These are phyloP conservation scores for Dynastes tityus DNA, from an alignment of 2,888 invertebrate genomes.

Conservation along the genomic window DNA sequence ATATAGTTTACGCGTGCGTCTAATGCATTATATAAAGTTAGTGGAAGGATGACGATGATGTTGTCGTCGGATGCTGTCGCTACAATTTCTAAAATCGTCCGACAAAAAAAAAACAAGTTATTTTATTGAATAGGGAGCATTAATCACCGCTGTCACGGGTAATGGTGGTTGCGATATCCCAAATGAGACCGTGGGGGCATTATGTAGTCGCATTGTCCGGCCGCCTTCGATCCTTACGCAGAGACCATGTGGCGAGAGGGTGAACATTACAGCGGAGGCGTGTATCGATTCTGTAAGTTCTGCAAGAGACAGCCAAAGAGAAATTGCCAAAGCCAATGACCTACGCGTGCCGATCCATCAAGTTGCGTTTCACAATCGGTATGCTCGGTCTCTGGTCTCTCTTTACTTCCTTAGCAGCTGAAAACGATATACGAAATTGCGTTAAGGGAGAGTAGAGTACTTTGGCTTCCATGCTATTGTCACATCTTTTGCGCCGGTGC, in stretches of 20 bases:
- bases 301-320: conserved; percentile 76
- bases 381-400: conserved; percentile 51
- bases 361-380: conserved; percentile 58
- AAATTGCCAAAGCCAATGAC: conserved; percentile 77
- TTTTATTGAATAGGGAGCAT: conserved; percentile 63
- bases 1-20: conserved; percentile 21
- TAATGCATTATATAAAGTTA: conserved; percentile 26
- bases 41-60: conserved; percentile 30
- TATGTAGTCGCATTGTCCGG: conserved; percentile 57
- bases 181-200: conserved; percentile 57
- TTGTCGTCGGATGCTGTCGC: conserved; percentile 42
- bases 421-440: conserved; percentile 61
- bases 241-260: conserved; percentile 50
- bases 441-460: conserved; percentile 57
- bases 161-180: conserved; percentile 70
- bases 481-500: conserved; percentile 46
- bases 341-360: conserved; percentile 76
- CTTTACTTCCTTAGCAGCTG: conserved; percentile 52
- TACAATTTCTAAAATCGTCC: conserved; percentile 46
- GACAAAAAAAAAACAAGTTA: conserved; percentile 48
- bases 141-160: conserved; percentile 74
- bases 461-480: conserved; percentile 14
- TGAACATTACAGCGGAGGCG: conserved; percentile 49
- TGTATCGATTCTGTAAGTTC: conserved; percentile 66
- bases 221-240: conserved; percentile 55